Conservation (phyloP, 2,888 invertebrate species). For the Metalampra italica region DNA sequence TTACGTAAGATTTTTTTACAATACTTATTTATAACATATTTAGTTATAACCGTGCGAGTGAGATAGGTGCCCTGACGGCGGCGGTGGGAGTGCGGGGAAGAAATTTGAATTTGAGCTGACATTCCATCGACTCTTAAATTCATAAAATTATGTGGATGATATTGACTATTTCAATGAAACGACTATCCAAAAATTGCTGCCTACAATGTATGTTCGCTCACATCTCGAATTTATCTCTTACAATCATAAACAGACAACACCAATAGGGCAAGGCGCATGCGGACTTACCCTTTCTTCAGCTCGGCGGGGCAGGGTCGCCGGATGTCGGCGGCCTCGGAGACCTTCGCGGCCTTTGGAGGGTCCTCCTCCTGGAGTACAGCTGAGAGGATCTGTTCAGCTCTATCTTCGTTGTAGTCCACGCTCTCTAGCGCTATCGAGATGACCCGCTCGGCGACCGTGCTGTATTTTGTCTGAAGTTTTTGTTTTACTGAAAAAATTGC, state of each 20-base stretch:
- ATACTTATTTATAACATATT: no score
- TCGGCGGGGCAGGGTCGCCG: conserved; percentile 30
- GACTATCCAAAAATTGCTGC: neutral
- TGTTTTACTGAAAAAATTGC: conserved; percentile 80
- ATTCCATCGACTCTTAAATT: no score
- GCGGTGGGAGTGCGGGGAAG: no score
- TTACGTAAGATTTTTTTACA: no score
- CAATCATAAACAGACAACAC: neutral
- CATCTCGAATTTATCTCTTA: no score
- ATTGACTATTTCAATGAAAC: no score
- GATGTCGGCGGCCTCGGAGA: conserved; percentile 32
- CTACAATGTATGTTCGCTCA: neutral
- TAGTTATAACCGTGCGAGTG: no score
- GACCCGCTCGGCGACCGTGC: conserved; percentile 87
- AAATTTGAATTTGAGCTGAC: no score
- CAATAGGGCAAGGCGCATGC: conserved; percentile 12
- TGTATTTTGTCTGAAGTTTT: conserved; percentile 84
- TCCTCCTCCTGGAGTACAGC: conserved; percentile 84
- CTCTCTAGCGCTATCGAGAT: conserved; percentile 92
- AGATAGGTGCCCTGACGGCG: no score
- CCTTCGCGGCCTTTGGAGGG: conserved; percentile 29
- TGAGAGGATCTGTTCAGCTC: conserved; percentile 87
- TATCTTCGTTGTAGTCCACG: conserved; percentile 89
- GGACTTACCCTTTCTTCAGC: conserved; percentile 47
- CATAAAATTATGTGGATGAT: no score